Base-by-base conservation (phyloP, 2,888 invertebrate genomes). In the Ferrisia virgata region DNA sequence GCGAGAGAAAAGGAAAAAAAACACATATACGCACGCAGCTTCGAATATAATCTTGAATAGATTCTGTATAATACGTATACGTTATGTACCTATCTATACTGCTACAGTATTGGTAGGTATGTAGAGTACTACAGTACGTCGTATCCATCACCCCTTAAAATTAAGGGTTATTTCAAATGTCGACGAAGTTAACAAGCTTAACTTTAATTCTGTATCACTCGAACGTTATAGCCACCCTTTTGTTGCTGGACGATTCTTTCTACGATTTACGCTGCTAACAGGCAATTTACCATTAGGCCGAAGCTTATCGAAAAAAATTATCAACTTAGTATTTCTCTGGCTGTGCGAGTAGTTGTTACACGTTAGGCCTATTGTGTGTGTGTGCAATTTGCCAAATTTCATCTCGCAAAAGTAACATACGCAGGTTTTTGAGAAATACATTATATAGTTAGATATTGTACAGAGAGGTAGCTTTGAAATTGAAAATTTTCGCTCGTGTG, bases 191-290 rank as follows among this genome's bases (percentile, higher is more conserved):
- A 72, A 72, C 72, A 72, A 72, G 72, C 72, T 72, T 72, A 72
- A 72, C 72, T 72, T 72, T 72, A 72, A 72, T 72, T 72, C 72
- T 72, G 72, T 72, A 33, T 72, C 72, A 72, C 72, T 72, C 72
- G 72, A 72, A 72, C 72, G 72, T 72, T 72, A 72, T 72, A 72
- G 72, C 72, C 33, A 72, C 72, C 72, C 72, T 72, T 72, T 72
- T 72, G 31, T 36, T 5, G 31, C 18, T 5, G 6, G 33, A 15
- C 72, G 2, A 72, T 72, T 72, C 72, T 72, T 72, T 36, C 33
- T 36, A 15, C 72, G 72, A 72, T 72, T 72, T 72, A 28, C 64
- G 28, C 9, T 6, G 25, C 13, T 64, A 25, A 28, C 28, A 9
- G 58, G 0, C 58, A 64, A 64, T 64, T 64, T 28, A 13, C 36